These are phyloP conservation scores for Cryptotis parvus DNA, from an alignment of 2,113 vertebrate species.

Conservation along the genomic window DNA sequence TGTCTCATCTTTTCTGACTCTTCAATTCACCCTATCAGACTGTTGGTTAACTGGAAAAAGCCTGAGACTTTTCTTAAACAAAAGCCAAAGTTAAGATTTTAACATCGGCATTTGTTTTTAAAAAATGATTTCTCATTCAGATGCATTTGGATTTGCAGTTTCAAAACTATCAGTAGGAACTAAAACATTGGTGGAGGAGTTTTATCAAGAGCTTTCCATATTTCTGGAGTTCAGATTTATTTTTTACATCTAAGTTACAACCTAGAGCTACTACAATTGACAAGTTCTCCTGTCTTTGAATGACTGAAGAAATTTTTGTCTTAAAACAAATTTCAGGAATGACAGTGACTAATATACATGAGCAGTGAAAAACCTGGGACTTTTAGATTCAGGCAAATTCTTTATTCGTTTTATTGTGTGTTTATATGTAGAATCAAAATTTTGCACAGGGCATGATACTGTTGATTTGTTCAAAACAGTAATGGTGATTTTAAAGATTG, in stretches of 20 bases:
- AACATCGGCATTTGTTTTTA: background rate
- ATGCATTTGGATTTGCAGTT: background rate
- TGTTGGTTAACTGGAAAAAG: background rate
- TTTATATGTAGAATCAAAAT: background rate
- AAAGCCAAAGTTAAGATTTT: constrained; percentile 52
- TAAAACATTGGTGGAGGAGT: background rate
- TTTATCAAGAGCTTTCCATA: background rate
- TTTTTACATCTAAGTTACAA: background rate
- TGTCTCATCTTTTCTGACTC: background rate
- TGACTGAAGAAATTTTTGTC: background rate
- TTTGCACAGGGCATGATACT: background rate
- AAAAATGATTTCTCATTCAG: constrained; percentile 17
- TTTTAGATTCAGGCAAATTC: background rate
- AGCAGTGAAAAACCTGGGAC: background rate
- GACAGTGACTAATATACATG: background rate
- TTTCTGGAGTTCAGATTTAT: background rate
- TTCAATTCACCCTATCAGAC: constrained; percentile 6
- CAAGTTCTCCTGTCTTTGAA: background rate
- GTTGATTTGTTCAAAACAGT: background rate
- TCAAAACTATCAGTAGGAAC: background rate
- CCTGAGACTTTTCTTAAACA: background rate
- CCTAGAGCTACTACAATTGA: background rate
- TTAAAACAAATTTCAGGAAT: background rate
- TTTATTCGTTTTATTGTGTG: background rate
- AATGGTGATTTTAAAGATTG: background rate